Evolutionary conservation across 1,140 invertebrate genomes (phyloP), one percentile per base, ranked within the genome.

Genomic region (Zaprionus ghesquierei): DNA sequence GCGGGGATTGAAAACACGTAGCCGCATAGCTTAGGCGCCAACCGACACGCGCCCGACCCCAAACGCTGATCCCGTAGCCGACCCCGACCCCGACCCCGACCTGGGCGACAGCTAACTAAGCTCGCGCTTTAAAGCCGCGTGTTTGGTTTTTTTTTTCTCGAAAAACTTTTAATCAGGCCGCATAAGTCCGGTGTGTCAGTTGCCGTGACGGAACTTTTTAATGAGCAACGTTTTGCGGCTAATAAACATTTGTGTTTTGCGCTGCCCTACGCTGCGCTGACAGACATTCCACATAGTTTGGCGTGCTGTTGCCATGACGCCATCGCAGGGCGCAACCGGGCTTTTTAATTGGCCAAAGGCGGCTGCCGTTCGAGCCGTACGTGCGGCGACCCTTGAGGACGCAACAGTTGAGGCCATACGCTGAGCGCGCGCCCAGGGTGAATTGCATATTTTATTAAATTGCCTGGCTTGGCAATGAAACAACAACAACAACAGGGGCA

Each of bases 391-490:
- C 46, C 59, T 63, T 31, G 65, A 65, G 61, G 29, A 6, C 50
- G 71, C 75, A 78, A 78, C 66, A 76, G 77, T 76, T 76, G 72
- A 78, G 46, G 73, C 54, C 49, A 49, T n/a, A 35, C 84, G 81
- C n/a, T n/a, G n/a, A n/a, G n/a, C n/a, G n/a, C n/a, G n/a, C n/a
- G n/a, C n/a, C n/a, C n/a, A n/a, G n/a, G n/a, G n/a, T n/a, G n/a
- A n/a, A 84, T 89, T 84, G 84, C 81, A 89, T 89, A 89, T 89
- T 89, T 89, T 80, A 89, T 80, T 89, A 89, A 89, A 89, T 89
- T 84, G 68, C 76, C 79, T 20, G 31, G 50, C 66, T 69, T 75
- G 51, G 62, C 65, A 27, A 77, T 58, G 65, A 55, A 73, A 44
- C 53, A 35, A 23, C 23, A 69, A 13, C 25, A 58, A 63, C 20